These are phyloP conservation scores for Tylochromis polylepis DNA, from an alignment of 2,113 vertebrate species.

Conservation along the genomic window DNA sequence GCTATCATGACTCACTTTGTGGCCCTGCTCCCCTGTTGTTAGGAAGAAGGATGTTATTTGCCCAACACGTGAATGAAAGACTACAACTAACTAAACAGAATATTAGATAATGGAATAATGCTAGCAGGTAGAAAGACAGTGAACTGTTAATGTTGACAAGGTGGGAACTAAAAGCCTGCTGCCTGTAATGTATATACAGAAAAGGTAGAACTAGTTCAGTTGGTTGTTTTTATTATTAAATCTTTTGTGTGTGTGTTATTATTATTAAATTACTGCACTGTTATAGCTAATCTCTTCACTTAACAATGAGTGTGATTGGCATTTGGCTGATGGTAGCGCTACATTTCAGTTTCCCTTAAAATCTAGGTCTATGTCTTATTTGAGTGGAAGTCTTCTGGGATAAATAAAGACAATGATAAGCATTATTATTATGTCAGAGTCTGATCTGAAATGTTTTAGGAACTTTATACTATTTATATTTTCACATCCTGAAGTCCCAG, in stretches of 20 bases:
- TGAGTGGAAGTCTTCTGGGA: background rate
- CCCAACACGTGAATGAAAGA: background rate
- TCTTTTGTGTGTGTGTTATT: background rate
- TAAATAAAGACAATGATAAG: background rate
- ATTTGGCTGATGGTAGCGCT: background rate
- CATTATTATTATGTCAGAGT: background rate
- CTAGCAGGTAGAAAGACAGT: background rate
- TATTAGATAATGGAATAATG: background rate
- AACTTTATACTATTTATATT: background rate
- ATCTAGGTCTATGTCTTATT: background rate
- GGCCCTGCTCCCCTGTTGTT: conserved; percentile 12
- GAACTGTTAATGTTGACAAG: background rate
- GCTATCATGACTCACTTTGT: conserved; percentile 2
- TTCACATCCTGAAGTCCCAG: background rate
- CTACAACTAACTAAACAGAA: conserved; percentile 3
- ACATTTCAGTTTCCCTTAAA: background rate
- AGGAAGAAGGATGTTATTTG: conserved; percentile 13
- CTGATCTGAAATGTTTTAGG: background rate
- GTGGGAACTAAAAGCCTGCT: background rate
- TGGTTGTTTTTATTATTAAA: background rate
- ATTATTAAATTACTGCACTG: background rate
- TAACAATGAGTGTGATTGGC: background rate
- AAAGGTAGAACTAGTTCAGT: background rate
- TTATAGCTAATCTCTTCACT: background rate
- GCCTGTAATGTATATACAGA: background rate